Evolutionary conservation across 2,797 vertebrate species (phyloP).

Genomic region (Semaprochilodus insignis): DNA sequence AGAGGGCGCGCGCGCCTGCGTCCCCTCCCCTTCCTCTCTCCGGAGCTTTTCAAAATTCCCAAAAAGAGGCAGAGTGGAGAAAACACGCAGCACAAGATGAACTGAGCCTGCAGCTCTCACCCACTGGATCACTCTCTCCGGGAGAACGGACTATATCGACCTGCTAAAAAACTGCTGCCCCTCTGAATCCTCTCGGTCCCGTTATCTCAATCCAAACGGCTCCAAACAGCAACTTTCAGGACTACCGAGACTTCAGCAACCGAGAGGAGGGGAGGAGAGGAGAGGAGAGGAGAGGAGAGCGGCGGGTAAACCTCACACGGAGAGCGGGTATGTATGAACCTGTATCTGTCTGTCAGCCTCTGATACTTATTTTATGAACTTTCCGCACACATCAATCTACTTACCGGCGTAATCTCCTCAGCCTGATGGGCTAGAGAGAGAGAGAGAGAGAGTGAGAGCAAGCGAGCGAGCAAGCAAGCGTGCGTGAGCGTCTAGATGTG

Average conservation of each 20-base stretch:
- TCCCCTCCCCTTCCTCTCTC: constrained; percentile 78
- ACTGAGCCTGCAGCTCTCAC: neutral
- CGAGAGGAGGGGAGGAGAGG: neutral
- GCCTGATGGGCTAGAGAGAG: neutral
- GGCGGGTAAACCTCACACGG: neutral
- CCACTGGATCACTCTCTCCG: neutral
- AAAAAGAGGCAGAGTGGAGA: constrained; percentile 22
- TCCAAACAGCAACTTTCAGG: neutral
- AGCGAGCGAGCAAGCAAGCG: neutral
- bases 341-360: neutral
- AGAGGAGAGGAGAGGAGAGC: constrained; percentile 10
- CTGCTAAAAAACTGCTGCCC: neutral
- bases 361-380: neutral
- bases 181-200: neutral
- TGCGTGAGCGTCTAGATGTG: neutral
- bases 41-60: constrained; percentile 77
- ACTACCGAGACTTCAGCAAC: neutral
- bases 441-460: neutral
- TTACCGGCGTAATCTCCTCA: neutral
- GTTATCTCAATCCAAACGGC: constrained; percentile 6
- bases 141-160: neutral
- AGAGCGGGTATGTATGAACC: constrained; percentile 17
- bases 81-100: neutral
- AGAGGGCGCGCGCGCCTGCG: constrained; percentile 32
- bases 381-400: neutral